Conservation (phyloP, 2,113 vertebrate species). For the Arizona elegans region DNA sequence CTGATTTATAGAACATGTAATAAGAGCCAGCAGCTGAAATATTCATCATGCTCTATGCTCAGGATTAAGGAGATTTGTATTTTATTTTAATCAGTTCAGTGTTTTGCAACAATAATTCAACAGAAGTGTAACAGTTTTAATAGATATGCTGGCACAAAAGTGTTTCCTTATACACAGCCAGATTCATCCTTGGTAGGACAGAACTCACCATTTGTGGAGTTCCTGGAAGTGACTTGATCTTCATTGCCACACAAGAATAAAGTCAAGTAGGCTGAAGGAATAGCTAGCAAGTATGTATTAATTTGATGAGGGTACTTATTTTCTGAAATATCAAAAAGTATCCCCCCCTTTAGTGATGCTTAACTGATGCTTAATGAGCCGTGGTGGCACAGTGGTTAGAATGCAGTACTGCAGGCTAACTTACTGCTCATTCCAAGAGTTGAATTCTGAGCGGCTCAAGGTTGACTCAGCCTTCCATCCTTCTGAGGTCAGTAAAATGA, state of each 20-base stretch:
- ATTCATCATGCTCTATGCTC: neutral
- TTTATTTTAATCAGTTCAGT: conserved; percentile 29
- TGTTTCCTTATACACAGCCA: neutral
- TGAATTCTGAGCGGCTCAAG: too few species aligned
- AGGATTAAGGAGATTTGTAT: conserved; percentile 5
- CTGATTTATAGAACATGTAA: neutral
- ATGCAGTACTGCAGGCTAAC: too few species aligned
- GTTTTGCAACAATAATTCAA: conserved; percentile 57
- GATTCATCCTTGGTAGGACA: neutral
- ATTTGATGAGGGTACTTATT: neutral
- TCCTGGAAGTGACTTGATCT: neutral
- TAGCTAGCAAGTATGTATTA: neutral
- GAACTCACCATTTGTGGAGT: neutral
- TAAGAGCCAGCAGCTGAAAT: neutral
- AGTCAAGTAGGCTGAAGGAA: neutral
- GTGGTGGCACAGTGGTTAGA: too few species aligned
- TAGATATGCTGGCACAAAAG: conserved; percentile 31
- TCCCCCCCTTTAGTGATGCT: neutral
- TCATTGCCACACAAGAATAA: neutral
- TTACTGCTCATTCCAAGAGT: too few species aligned
- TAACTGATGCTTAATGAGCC: too few species aligned
- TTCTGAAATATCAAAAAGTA: neutral
- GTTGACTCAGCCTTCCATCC: too few species aligned
- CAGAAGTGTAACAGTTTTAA: conserved; percentile 54
- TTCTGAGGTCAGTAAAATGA: too few species aligned